Percentiles rank a stretch among this genome's conserved stretches.
Conservation (phyloP, 2,888 invertebrate genomes). For the Ormyrus pomaceus region DNA sequence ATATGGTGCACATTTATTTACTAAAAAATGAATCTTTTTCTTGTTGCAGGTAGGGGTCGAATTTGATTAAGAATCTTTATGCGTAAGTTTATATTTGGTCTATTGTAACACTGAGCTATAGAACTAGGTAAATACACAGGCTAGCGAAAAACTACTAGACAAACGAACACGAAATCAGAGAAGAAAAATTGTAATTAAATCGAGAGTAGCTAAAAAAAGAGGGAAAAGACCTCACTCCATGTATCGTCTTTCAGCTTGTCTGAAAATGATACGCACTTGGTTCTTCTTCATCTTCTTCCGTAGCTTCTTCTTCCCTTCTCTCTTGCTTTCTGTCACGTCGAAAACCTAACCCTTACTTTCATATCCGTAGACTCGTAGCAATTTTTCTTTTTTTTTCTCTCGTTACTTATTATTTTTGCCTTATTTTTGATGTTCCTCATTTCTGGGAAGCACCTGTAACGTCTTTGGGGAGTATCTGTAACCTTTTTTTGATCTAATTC, state of each 20-base stretch:
- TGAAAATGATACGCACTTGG: conserved; percentile 67
- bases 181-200: conserved; percentile 71
- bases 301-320: neutral
- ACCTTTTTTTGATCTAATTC: conserved; percentile 15
- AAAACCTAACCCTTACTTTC: conserved; percentile 1
- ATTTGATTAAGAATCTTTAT: too few relatives aligned
- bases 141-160: neutral
- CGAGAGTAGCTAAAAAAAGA: conserved; percentile 59
- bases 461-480: neutral
- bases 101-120: too few relatives aligned
- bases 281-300: conserved; percentile 38
- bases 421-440: neutral
- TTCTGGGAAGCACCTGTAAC: neutral
- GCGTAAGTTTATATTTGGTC: too few relatives aligned
- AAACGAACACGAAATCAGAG: conserved; percentile 64
- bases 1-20: too few relatives aligned
- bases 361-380: neutral
- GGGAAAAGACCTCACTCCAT: conserved; percentile 47
- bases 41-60: conserved; percentile 31
- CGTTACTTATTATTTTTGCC: neutral
- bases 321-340: neutral
- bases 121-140: too few relatives aligned
- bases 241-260: conserved; percentile 68
- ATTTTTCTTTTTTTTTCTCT: conserved; percentile 15
- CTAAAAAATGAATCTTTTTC: neutral